A percentile compares a stretch with the other conserved stretches of the same genome.
phyloP scores from a whole-genome alignment of 2,797 vertebrate genomes.

The Aratinga solstitialis region DNA sequence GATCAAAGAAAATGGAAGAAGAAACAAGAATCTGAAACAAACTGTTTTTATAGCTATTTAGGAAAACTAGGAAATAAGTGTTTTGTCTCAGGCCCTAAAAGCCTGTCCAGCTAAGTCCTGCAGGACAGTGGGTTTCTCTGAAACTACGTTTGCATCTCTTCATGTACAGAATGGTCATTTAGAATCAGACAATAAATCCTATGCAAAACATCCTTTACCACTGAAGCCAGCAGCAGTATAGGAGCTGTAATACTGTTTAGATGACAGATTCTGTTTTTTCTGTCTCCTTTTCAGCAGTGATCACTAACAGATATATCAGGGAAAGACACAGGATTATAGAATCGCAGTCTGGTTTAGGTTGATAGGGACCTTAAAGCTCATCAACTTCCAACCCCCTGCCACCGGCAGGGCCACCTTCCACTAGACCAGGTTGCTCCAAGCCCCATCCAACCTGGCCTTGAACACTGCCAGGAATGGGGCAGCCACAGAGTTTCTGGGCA shows the following conservation, averaged over 20 bases:
- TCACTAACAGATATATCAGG: not conserved
- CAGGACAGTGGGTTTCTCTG: not conserved
- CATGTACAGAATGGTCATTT: not conserved
- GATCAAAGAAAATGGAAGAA: not conserved
- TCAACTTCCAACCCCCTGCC: not conserved
- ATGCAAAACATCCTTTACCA: not conserved
- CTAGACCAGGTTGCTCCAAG: not conserved
- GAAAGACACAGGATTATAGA: not conserved
- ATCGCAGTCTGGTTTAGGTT: not conserved
- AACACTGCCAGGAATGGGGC: not conserved
- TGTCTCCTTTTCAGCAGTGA: not conserved
- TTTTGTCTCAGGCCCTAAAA: not conserved
- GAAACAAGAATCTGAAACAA: not conserved
- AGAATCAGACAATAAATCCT: not conserved
- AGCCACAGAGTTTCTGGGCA: not conserved
- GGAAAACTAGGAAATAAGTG: not conserved
- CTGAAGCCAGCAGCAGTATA: not conserved
- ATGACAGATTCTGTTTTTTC: not conserved
- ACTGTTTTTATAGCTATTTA: not conserved
- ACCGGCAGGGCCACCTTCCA: not conserved
- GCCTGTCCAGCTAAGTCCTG: not conserved
- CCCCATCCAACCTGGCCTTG: not conserved
- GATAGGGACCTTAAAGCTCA: not conserved
- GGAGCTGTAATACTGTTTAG: not conserved
- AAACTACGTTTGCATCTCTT: not conserved